Evolutionary conservation across 53 echinoderm and acorn worm genomes (phyloP).

Genomic region (Echinometra lucunter): DNA sequence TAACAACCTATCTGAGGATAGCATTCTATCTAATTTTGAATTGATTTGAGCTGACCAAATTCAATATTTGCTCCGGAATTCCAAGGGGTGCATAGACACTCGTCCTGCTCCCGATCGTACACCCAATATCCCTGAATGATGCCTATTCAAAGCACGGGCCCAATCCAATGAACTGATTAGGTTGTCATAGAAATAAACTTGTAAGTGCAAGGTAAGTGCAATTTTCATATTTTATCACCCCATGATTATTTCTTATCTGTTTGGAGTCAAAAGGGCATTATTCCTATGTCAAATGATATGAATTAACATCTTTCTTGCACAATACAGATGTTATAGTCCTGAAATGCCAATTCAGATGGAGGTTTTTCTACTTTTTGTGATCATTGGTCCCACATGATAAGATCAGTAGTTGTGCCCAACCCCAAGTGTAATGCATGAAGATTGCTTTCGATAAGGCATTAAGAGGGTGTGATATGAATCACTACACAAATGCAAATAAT

Average conservation of each 20-base stretch:
- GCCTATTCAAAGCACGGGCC: constrained; percentile 28
- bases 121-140: neutral
- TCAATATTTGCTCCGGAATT: constrained; percentile 28
- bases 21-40: constrained; percentile 42
- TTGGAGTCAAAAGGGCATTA: no score
- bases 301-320: no score
- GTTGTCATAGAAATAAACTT: neutral
- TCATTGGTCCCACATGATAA: constrained; percentile 24
- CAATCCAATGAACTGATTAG: constrained; percentile 33
- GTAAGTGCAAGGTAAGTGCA: constrained; percentile 50
- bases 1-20: neutral
- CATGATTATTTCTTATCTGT: neutral
- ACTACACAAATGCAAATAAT: neutral
- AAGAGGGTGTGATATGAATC: neutral
- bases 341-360: neutral
- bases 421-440: neutral
- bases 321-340: no score
- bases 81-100: constrained; percentile 11
- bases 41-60: constrained; percentile 37
- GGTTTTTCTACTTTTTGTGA: neutral
- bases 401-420: neutral
- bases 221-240: constrained; percentile 31
- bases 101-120: neutral
- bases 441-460: constrained; percentile 12
- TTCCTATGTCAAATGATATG: no score